These are phyloP conservation scores for Lasioglossum morio DNA, from an alignment of 2,888 invertebrate genomes.

Conservation along the genomic window DNA sequence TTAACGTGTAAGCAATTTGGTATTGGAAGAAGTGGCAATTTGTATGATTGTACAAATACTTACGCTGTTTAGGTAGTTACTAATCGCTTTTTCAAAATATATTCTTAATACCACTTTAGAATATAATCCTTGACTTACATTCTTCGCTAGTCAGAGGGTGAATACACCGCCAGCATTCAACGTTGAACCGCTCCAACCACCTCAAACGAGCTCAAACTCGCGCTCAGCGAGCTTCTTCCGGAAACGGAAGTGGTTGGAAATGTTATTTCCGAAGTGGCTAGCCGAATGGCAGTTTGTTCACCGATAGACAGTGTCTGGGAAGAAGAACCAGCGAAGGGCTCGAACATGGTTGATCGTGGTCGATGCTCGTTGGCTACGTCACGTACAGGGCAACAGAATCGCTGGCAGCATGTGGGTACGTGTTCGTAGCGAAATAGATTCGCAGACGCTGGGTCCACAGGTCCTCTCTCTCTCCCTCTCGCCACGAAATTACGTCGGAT, in stretches of 20 bases:
- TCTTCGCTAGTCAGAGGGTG: too few relatives aligned
- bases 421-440: conserved; percentile 6
- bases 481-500: conserved; percentile 41
- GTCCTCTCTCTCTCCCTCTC: not conserved
- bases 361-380: not conserved
- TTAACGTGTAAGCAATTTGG: too few relatives aligned
- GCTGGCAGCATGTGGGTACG: not conserved
- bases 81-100: too few relatives aligned
- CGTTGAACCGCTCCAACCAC: not conserved
- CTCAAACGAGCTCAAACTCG: not conserved
- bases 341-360: not conserved
- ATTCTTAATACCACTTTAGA: too few relatives aligned
- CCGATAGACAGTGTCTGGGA: not conserved
- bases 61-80: too few relatives aligned
- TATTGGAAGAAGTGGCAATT: too few relatives aligned
- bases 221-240: not conserved
- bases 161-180: too few relatives aligned
- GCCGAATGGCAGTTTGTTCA: conserved; percentile 14
- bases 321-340: not conserved
- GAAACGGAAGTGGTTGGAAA: not conserved
- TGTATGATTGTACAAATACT: too few relatives aligned
- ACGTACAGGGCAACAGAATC: not conserved
- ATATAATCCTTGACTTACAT: too few relatives aligned
- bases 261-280: conserved; percentile 43
- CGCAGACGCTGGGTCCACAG: not conserved